Conservation (phyloP, 2,888 invertebrate species). For the Meghimatium bilineatum region DNA sequence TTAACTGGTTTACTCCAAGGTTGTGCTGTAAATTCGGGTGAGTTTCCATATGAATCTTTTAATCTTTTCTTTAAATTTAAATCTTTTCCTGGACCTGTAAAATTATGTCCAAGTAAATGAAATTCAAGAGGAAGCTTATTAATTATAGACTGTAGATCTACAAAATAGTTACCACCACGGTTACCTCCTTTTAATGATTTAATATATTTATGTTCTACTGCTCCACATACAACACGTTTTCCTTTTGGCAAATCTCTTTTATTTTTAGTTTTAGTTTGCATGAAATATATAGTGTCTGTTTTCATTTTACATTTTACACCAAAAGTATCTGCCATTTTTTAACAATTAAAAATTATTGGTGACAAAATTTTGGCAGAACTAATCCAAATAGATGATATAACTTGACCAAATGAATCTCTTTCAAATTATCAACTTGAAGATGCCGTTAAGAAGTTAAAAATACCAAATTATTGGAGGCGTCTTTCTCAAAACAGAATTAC, state of each 20-base stretch:
- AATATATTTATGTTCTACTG: constrained; percentile 39
- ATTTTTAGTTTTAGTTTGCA: too few species aligned
- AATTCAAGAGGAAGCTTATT: constrained; percentile 39
- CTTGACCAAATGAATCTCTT: constrained; percentile 6
- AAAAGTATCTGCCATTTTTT: constrained; percentile 8
- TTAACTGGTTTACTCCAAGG: too few species aligned
- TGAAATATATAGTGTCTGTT: constrained; percentile 21
- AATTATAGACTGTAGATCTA: neutral
- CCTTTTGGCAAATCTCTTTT: constrained; percentile 17
- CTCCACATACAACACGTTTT: constrained; percentile 41
- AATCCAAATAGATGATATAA: neutral
- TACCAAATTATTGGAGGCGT: neutral
- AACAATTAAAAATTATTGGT: neutral
- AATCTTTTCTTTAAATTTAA: too few species aligned
- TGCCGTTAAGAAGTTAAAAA: constrained; percentile 16
- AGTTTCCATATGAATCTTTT: too few species aligned
- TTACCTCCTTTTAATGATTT: neutral
- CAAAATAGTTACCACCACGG: too few species aligned
- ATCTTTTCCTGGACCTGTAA: constrained; percentile 18
- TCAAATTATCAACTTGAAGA: too few species aligned
- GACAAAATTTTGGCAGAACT: too few species aligned
- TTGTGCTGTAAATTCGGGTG: too few species aligned
- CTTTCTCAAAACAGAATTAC: neutral
- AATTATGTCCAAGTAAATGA: too few species aligned
- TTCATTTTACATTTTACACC: constrained; percentile 40